Base-by-base conservation (phyloP, 2,797 vertebrate species). In the Bovichtus diacanthus region DNA sequence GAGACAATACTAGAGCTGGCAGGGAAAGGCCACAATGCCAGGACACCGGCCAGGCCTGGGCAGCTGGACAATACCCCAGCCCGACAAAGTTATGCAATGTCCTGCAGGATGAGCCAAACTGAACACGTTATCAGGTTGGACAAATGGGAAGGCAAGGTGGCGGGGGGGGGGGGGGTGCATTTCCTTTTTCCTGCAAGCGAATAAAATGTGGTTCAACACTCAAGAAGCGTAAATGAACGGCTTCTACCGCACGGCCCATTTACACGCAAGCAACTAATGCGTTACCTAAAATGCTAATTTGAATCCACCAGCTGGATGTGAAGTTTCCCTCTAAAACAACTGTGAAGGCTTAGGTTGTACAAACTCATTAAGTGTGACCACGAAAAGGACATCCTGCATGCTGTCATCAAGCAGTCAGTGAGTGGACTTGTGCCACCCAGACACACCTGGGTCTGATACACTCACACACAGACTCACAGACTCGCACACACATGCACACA, bases 61-160 rank as follows among this genome's bases (percentile, higher is more conserved):
- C 84, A 88, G 86, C 85, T 88, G 87, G 88, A 91, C 87, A 90
- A 92, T 90, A 83, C 72, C 55, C 73, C 15, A 5, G 47, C 63
- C 76, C 55, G 53, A 85, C 59, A 74, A 54, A 27, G 67, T 89
- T 77, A 85, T 11, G 72, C 70, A 87, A 86, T 50, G 67, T 76
- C 74, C 81, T 87, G 80, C 56, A 67, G 29, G 72, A 60, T 6
- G 51, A 61, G 60, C 41, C 44, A 10, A 76, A 69, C 38, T 27
- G 74, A 72, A 67, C 18, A n/a, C 6, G 9, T 72, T 64, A 50
- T 23, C 62, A 55, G 49, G 41, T 62, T 19, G 0, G 62, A 71
- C 15, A 72, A 71, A 67, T 13, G 21, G 27, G 50, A 61, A 60
- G 43, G 31, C 41, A 44, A 78, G 16, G 21, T 46, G 64, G n/a